phyloP scores from a whole-genome alignment of 2,113 vertebrate species.

The Zosterops japonicus region DNA sequence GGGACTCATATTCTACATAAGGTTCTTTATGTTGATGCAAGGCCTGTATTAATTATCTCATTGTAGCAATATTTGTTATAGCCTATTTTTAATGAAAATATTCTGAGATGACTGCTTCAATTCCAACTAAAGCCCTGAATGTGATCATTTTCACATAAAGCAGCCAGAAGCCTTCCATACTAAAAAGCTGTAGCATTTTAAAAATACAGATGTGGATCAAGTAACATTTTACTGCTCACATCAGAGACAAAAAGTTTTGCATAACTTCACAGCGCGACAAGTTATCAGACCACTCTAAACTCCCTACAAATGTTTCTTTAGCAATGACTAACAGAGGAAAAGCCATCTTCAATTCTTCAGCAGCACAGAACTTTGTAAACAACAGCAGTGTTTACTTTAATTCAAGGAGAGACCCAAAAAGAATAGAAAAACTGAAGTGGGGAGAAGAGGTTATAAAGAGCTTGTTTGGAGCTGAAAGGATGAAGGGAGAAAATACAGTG shows the following conservation, averaged over 20 bases:
- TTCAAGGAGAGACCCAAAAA: not conserved
- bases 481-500: not conserved
- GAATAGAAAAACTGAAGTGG: not conserved
- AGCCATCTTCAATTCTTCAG: not conserved
- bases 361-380: not conserved
- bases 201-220: not conserved
- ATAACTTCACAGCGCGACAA: not conserved
- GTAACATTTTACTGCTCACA: not conserved
- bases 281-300: not conserved
- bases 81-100: not conserved
- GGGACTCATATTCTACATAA: not conserved
- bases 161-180: not conserved
- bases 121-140: not conserved
- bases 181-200: not conserved
- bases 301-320: not conserved
- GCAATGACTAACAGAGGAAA: not conserved
- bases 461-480: not conserved
- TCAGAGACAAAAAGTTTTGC: not conserved
- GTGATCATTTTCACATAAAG: not conserved
- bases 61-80: not conserved
- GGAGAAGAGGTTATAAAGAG: not conserved
- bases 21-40: not conserved
- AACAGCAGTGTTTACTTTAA: not conserved
- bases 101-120: not conserved
- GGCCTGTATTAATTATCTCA: not conserved